Conservation (phyloP, 2,888 invertebrate genomes). For the Diarsia rubi region DNA sequence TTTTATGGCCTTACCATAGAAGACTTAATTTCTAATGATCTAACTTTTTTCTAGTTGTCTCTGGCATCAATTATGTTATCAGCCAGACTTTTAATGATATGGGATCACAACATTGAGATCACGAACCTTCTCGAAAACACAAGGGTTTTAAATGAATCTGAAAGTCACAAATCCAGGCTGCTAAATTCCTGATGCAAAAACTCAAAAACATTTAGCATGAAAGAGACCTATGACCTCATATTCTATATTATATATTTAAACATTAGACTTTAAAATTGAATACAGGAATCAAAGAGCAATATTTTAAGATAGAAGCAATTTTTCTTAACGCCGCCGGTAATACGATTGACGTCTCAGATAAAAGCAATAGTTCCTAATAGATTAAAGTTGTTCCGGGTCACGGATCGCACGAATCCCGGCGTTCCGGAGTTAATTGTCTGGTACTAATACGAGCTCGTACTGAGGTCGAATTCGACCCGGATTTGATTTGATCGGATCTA, state of each 20-base stretch:
- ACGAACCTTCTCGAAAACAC: neutral
- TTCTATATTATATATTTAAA: neutral
- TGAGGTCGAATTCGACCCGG: neutral
- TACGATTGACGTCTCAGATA: slow-evolving; percentile 19
- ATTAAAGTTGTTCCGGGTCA: slow-evolving; percentile 45
- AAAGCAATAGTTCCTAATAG: slow-evolving; percentile 32
- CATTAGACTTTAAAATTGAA: neutral
- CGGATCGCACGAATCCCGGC: slow-evolving; percentile 22
- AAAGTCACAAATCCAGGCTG: neutral
- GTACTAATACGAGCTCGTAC: slow-evolving; percentile 26
- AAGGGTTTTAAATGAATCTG: neutral
- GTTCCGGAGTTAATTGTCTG: slow-evolving; percentile 48
- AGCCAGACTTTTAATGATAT: neutral
- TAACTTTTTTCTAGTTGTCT: neutral
- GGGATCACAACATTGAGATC: neutral
- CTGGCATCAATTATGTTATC: neutral
- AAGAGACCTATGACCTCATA: neutral
- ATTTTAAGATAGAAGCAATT: slow-evolving; percentile 2
- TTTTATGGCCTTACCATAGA: neutral
- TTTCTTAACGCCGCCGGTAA: slow-evolving; percentile 12
- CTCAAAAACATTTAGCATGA: neutral
- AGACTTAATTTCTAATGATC: neutral
- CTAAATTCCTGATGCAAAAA: neutral
- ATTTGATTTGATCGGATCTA: slow-evolving; percentile 18
- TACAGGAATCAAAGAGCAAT: slow-evolving; percentile 1